A percentile compares a stretch with the other conserved stretches of the same genome.
Conservation (phyloP, 2,113 vertebrate species). For the Girardinichthys multiradiatus region DNA sequence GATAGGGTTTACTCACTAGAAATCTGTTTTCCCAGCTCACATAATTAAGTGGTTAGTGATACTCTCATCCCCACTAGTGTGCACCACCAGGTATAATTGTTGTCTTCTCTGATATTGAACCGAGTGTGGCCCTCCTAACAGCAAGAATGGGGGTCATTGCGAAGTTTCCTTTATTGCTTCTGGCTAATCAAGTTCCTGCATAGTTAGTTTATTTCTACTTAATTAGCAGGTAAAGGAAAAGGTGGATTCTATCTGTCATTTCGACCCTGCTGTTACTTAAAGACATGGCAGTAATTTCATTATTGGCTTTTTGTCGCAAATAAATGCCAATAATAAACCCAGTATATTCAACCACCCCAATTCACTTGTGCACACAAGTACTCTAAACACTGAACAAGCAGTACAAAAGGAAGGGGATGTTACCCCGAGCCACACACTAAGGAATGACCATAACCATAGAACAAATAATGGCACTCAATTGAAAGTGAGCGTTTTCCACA, state of each 20-base stretch:
- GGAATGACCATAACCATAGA: slow-evolving; percentile 48
- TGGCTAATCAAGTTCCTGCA: not conserved
- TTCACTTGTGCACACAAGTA: not conserved
- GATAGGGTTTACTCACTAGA: not conserved
- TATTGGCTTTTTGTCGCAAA: slow-evolving; percentile 9
- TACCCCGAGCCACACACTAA: slow-evolving; percentile 28
- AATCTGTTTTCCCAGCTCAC: not conserved
- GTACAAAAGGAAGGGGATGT: not conserved
- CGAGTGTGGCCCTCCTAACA: slow-evolving; percentile 5
- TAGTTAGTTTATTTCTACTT: slow-evolving; percentile 17
- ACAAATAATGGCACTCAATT: slow-evolving; percentile 52
- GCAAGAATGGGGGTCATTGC: slow-evolving; percentile 3
- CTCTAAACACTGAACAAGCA: slow-evolving; percentile 18
- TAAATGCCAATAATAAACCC: slow-evolving; percentile 30
- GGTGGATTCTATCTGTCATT: slow-evolving; percentile 31
- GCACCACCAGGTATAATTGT: not conserved
- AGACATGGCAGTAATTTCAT: slow-evolving; percentile 29
- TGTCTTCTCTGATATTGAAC: slow-evolving; percentile 3
- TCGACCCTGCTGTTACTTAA: slow-evolving; percentile 28
- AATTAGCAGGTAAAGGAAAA: slow-evolving; percentile 41
- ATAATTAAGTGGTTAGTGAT: slow-evolving; percentile 20
- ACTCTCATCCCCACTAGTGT: not conserved
- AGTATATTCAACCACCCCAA: not conserved
- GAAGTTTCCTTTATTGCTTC: slow-evolving; percentile 22
- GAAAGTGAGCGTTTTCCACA: slow-evolving; percentile 31